Conservation (phyloP, 2,113 vertebrate genomes). For the Crotalus tigris region DNA sequence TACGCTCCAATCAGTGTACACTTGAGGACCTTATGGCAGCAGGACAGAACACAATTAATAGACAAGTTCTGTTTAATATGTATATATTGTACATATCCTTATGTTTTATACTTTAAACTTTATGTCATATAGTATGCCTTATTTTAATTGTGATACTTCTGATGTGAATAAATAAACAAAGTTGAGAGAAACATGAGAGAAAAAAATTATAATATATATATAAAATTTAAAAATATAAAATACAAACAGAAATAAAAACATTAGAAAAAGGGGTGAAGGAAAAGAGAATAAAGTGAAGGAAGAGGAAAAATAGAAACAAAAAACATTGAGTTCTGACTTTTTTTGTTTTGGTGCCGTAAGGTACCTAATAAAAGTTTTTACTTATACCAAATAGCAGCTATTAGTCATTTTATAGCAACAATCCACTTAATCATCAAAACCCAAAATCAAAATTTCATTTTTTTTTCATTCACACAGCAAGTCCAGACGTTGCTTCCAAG, state of each 20-base stretch:
- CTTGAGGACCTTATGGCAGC: neutral
- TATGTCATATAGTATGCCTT: neutral
- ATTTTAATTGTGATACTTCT: neutral
- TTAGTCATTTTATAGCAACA: neutral
- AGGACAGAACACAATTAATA: no score
- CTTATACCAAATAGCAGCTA: neutral
- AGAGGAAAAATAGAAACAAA: neutral
- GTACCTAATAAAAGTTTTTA: neutral
- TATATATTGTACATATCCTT: neutral
- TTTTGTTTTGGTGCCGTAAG: neutral
- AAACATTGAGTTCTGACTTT: neutral
- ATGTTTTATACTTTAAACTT: neutral
- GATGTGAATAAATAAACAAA: neutral
- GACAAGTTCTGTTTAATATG: neutral
- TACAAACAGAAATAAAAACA: neutral
- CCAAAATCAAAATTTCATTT: neutral
- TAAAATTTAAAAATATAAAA: neutral
- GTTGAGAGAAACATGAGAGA: neutral
- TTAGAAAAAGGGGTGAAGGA: neutral
- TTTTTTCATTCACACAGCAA: neutral
- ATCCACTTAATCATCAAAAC: neutral
- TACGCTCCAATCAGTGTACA: neutral
- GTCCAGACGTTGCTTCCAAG: neutral
- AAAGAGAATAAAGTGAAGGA: neutral
- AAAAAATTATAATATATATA: neutral